These are phyloP conservation scores for Loris lydekkerianus DNA, from an alignment of 2,797 vertebrate genomes.

Conservation along the genomic window DNA sequence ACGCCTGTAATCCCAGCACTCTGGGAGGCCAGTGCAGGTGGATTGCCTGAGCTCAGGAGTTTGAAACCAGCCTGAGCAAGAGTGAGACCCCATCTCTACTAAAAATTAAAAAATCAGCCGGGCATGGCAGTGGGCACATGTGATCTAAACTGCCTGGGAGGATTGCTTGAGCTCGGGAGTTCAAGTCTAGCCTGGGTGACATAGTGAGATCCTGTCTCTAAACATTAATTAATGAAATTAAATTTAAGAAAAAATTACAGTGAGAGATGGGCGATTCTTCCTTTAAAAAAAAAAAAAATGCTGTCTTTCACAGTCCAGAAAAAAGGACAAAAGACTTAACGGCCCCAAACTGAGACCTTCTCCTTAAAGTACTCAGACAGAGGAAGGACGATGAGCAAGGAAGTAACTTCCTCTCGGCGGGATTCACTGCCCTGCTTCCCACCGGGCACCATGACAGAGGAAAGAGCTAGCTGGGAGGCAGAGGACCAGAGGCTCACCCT, in stretches of 20 bases:
- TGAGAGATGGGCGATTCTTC: not conserved
- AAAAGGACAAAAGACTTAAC: not conserved
- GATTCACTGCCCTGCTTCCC: not conserved
- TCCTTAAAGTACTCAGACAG: not conserved
- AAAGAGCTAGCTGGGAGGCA: not conserved
- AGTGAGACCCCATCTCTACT: not conserved
- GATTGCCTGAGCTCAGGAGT: not conserved
- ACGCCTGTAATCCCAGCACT: not conserved
- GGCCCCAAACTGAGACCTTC: not conserved
- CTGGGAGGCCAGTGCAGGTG: not conserved
- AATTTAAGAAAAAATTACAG: not conserved
- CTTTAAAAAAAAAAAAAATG: not conserved
- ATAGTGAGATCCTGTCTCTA: not conserved
- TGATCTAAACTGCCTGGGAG: not conserved
- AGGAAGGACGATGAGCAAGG: not conserved
- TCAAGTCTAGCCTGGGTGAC: not conserved
- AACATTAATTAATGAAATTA: not conserved
- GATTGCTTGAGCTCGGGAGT: not conserved
- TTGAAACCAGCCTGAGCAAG: not conserved
- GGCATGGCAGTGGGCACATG: not conserved
- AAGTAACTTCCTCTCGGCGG: rapidly evolving
- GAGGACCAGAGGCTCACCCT: not conserved
- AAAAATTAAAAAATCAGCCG: not conserved
- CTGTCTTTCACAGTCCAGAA: not conserved
- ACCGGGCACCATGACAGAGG: rapidly evolving